These are phyloP conservation scores for Notodonta dromedarius DNA, from an alignment of 2,888 invertebrate genomes.

Conservation along the genomic window DNA sequence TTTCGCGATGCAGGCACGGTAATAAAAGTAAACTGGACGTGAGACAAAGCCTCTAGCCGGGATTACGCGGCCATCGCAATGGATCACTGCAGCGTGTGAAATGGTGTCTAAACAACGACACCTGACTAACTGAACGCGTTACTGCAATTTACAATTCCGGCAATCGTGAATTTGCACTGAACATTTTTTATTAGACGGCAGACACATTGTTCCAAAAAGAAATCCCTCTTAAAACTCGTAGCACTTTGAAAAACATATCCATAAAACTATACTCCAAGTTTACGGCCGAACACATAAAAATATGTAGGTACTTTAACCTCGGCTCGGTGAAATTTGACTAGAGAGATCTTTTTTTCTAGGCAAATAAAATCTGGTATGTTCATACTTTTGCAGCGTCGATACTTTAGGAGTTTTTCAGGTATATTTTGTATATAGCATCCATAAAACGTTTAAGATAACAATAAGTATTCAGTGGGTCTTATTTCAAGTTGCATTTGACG, in stretches of 20 bases:
- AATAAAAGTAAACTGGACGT: constrained; percentile 85
- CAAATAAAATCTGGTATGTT: constrained; percentile 48
- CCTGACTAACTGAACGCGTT: constrained; percentile 60
- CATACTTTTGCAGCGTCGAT: constrained; percentile 34
- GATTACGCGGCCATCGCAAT: constrained; percentile 80
- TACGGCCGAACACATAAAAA: constrained; percentile 61
- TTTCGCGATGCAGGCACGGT: constrained; percentile 82
- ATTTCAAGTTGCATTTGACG: constrained; percentile 5
- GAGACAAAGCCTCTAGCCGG: constrained; percentile 79
- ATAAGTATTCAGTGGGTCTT: background rate
- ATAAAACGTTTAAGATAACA: constrained; percentile 16
- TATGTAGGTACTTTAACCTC: constrained; percentile 45
- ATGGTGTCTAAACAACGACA: constrained; percentile 73
- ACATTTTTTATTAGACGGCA: constrained; percentile 35
- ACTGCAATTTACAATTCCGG: constrained; percentile 38
- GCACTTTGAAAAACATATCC: constrained; percentile 60
- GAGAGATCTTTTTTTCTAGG: constrained; percentile 39
- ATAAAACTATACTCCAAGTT: constrained; percentile 65
- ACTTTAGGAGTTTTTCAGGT: constrained; percentile 24
- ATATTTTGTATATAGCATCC: constrained; percentile 7
- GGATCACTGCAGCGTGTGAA: constrained; percentile 79
- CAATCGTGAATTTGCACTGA: constrained; percentile 25
- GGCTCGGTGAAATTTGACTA: constrained; percentile 52
- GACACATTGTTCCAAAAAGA: constrained; percentile 45
- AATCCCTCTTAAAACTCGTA: constrained; percentile 52